Percentiles rank a stretch among this genome's conserved stretches.
Conservation (phyloP, 2,797 vertebrate genomes). For the Lithobates pipiens region DNA sequence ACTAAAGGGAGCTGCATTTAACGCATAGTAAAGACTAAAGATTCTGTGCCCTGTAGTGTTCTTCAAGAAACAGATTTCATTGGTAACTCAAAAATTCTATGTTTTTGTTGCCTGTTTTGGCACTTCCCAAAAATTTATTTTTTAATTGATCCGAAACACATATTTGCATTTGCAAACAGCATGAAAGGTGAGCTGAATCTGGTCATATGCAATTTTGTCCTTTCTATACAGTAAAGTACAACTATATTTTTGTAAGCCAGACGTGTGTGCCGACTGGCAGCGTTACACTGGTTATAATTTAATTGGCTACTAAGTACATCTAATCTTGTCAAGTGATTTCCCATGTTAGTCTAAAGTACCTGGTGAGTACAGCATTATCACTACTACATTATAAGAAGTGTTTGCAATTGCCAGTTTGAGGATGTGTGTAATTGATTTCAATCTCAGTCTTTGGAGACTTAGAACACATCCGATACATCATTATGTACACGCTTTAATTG, state of each 20-base stretch:
- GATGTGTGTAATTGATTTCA: constrained; percentile 50
- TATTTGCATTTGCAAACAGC: too few species aligned
- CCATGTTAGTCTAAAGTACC: constrained; percentile 52
- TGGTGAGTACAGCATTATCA: constrained; percentile 54
- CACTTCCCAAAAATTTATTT: too few species aligned
- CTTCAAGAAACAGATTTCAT: too few species aligned
- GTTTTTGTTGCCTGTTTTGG: too few species aligned
- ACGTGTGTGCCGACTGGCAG: constrained; percentile 35
- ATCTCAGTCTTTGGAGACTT: constrained; percentile 29
- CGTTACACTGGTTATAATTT: constrained; percentile 25
- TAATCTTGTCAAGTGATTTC: constrained; percentile 58
- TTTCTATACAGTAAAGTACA: background rate
- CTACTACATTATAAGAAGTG: constrained; percentile 50
- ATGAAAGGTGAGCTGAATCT: too few species aligned
- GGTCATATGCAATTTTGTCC: too few species aligned
- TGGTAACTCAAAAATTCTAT: too few species aligned
- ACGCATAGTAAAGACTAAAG: too few species aligned
- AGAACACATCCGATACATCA: constrained; percentile 16
- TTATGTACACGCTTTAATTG: constrained; percentile 20
- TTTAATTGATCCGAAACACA: too few species aligned
- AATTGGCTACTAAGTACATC: constrained; percentile 49
- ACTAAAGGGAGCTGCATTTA: too few species aligned
- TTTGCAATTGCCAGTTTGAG: constrained; percentile 47
- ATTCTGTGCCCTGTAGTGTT: too few species aligned
- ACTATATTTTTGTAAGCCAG: background rate